phyloP scores from a whole-genome alignment of 2,797 vertebrate species.

The Rhynchonycteris naso region DNA sequence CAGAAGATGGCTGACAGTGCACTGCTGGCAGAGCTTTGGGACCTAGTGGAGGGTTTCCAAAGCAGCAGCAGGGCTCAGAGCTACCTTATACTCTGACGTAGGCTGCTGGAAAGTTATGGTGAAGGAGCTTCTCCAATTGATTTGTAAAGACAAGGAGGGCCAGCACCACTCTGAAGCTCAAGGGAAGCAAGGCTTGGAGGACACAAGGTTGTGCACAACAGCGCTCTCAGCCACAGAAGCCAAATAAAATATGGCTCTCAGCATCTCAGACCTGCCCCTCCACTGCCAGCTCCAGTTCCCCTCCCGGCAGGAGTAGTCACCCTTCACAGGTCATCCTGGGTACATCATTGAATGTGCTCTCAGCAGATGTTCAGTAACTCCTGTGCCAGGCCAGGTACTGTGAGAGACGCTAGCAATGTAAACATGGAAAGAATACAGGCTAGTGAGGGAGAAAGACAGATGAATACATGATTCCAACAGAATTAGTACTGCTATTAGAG shows the following conservation, averaged over 20 bases:
- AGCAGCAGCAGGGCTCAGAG: slow-evolving; percentile 42
- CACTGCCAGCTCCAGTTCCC: not conserved
- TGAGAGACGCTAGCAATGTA: not conserved
- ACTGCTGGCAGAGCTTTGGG: slow-evolving; percentile 35
- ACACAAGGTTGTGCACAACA: not conserved
- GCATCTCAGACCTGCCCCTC: not conserved
- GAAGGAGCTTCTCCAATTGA: not conserved
- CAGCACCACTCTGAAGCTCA: not conserved
- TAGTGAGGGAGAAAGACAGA: not conserved
- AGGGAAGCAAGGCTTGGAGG: slow-evolving; percentile 5
- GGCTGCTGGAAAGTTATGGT: not conserved
- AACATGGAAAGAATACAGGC: not conserved
- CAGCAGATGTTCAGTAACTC: slow-evolving; percentile 26
- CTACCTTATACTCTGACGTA: slow-evolving; percentile 15
- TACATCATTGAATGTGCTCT: not conserved
- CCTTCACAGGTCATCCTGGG: not conserved
- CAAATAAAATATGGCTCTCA: not conserved
- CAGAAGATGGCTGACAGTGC: slow-evolving; percentile 56
- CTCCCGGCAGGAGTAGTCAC: not conserved
- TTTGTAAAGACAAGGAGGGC: not conserved
- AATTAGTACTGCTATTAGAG: not conserved
- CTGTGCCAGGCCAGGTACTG: not conserved
- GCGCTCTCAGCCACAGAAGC: not conserved
- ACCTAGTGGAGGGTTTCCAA: slow-evolving; percentile 33
- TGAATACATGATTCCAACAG: slow-evolving; percentile 19